phyloP scores from a whole-genome alignment of 2,113 vertebrate species.

The Corythaeola cristata region DNA sequence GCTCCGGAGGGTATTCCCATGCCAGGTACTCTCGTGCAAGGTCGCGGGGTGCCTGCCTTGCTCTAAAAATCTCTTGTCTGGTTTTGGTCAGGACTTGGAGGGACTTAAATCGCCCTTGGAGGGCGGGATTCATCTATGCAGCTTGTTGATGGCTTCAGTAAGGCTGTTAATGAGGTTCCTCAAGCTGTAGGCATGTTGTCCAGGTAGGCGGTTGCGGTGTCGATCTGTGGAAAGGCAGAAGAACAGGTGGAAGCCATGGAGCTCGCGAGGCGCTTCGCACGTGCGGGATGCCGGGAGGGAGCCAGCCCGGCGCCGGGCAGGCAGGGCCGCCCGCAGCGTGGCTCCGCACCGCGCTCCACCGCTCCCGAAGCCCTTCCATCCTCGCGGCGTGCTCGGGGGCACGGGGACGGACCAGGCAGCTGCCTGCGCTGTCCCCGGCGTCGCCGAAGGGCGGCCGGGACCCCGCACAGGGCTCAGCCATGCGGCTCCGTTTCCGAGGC shows the following conservation, averaged over 20 bases:
- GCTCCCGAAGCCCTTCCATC: background rate
- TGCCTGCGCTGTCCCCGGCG: fast-evolving
- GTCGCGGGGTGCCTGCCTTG: background rate
- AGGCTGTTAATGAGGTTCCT: background rate
- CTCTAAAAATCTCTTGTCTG: background rate
- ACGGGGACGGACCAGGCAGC: background rate
- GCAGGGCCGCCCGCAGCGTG: background rate
- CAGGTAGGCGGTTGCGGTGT: background rate
- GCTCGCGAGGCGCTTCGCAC: fast-evolving
- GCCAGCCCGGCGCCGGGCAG: background rate
- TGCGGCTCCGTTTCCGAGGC: fast-evolving
- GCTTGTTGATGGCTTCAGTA: background rate
- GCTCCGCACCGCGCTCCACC: background rate
- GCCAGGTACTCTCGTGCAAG: fast-evolving
- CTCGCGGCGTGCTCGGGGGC: fast-evolving
- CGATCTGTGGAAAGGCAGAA: background rate
- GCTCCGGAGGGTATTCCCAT: background rate
- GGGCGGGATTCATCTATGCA: background rate
- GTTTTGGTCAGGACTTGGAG: background rate
- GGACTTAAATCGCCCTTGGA: background rate
- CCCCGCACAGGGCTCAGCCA: background rate
- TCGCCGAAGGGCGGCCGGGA: fast-evolving
- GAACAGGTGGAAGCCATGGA: background rate
- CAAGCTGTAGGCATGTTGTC: too few species aligned
- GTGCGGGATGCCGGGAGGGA: too few species aligned